phyloP scores from a whole-genome alignment of 2,888 invertebrate species.

The Xestia c-nigrum region DNA sequence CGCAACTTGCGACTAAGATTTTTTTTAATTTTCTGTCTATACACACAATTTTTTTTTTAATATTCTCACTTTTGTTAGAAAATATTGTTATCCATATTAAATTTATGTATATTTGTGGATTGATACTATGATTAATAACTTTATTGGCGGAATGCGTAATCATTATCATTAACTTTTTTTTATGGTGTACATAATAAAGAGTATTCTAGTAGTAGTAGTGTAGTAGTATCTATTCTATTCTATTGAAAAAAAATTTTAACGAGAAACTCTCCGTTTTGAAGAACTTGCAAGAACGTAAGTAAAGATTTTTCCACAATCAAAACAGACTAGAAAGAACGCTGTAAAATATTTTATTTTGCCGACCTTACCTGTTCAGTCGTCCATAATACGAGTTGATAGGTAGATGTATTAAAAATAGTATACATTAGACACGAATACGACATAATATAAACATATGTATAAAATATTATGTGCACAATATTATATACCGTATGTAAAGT shows the following conservation, averaged over 20 bases:
- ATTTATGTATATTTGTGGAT: background rate
- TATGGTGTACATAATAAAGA: no score
- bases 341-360: conserved; percentile 70
- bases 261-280: background rate
- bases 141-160: background rate
- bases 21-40: no score
- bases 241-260: background rate
- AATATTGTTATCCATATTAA: background rate
- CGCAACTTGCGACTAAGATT: no score
- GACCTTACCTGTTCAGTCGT: conserved; percentile 84
- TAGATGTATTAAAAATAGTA: conserved; percentile 91
- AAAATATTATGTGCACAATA: conserved; percentile 49
- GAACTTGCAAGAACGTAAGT: background rate
- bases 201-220: no score
- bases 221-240: no score
- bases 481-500: conserved; percentile 66
- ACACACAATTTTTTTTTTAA: background rate
- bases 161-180: no score
- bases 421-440: conserved; percentile 89
- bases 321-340: background rate
- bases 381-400: conserved; percentile 91
- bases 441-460: conserved; percentile 78
- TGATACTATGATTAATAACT: background rate
- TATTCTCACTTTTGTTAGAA: background rate
- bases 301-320: background rate